These are phyloP conservation scores for Urocitellus parryii DNA, from an alignment of 2,113 vertebrate species.

Conservation along the genomic window DNA sequence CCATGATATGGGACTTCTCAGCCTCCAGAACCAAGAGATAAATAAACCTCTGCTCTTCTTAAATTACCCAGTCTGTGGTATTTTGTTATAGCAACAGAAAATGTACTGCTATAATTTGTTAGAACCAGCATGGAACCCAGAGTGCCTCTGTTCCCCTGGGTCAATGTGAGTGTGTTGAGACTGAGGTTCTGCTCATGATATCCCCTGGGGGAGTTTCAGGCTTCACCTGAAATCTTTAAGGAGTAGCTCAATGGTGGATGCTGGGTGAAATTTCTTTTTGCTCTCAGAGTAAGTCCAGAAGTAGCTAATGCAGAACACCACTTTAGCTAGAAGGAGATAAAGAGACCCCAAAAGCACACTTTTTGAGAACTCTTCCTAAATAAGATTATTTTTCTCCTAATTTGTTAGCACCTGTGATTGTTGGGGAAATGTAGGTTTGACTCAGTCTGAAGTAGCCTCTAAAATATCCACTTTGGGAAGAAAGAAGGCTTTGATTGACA, in stretches of 20 bases:
- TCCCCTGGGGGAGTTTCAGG: background rate
- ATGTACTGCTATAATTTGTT: background rate
- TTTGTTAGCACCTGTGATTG: background rate
- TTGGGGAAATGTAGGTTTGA: background rate
- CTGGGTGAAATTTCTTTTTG: background rate
- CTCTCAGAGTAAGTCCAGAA: background rate
- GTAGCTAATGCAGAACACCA: background rate
- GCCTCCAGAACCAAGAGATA: background rate
- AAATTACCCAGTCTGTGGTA: no score
- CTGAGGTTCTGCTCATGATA: no score
- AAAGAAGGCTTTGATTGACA: background rate
- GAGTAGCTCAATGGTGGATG: background rate
- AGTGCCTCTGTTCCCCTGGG: no score
- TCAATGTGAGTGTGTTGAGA: accelerated
- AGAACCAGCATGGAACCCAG: background rate
- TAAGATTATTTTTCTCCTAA: background rate
- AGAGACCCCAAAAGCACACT: background rate
- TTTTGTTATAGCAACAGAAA: background rate
- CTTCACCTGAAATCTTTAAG: background rate
- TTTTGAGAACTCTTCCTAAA: background rate
- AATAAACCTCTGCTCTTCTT: background rate
- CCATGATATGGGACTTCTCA: background rate
- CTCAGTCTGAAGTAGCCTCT: background rate
- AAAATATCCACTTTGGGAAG: background rate
- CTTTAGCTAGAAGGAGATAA: background rate